Evolutionary conservation across 35 echinoderm and acorn worm genomes (phyloP).

Genomic region (Heliocidaris erythrogramma): DNA sequence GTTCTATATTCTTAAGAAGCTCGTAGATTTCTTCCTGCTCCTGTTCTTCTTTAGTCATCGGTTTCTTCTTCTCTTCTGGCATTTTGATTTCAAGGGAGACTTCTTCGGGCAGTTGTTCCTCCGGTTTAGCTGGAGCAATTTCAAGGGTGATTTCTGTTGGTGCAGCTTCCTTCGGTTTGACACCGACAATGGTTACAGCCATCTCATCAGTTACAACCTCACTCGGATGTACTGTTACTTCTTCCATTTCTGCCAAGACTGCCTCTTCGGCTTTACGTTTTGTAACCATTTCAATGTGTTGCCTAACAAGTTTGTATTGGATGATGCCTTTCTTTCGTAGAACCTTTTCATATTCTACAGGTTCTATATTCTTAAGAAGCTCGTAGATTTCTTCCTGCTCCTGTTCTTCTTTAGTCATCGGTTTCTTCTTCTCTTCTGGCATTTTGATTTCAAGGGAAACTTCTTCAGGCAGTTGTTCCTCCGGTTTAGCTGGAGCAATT

Average conservation of each 20-base stretch:
- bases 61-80: no score
- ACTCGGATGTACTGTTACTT: no score
- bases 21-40: no score
- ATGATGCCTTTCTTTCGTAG: constrained; percentile 50
- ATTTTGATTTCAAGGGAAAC: not conserved
- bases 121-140: no score
- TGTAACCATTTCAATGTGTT: constrained; percentile 60
- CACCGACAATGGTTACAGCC: no score
- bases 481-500: constrained; percentile 40
- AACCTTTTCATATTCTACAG: constrained; percentile 62
- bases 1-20: no score
- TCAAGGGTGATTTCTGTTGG: no score
- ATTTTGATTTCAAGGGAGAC: no score
- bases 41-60: no score
- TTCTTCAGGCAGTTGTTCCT: constrained; percentile 7
- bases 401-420: not conserved
- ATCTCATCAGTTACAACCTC: no score
- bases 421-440: not conserved
- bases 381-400: constrained; percentile 60
- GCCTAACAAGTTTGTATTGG: constrained; percentile 52
- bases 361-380: constrained; percentile 66
- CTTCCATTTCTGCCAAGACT: not conserved
- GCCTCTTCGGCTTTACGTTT: constrained; percentile 53
- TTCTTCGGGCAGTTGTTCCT: no score
- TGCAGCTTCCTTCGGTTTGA: no score